A percentile compares a stretch with the other conserved stretches of the same genome.
Conservation (phyloP, 2,113 vertebrate species). For the Indri indri region DNA sequence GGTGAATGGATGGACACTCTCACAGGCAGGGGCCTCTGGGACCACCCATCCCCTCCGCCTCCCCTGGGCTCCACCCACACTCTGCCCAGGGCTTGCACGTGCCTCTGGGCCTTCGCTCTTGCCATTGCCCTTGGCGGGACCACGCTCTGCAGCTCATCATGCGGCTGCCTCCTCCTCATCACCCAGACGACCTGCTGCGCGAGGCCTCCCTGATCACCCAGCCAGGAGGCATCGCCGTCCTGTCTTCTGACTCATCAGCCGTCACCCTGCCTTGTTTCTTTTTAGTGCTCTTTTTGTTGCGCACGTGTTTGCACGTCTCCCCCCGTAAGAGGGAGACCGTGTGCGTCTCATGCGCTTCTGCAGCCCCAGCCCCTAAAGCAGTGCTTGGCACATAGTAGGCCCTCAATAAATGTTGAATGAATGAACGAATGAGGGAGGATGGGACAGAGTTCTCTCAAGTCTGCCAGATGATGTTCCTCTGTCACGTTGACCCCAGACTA, state of each 20-base stretch:
- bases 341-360: not conserved
- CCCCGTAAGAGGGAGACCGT: fast-evolving
- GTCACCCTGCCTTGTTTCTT: not conserved
- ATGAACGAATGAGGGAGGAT: fast-evolving
- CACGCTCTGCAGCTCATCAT: not conserved
- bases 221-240: not conserved
- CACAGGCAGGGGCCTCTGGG: too few relatives aligned
- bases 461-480: not conserved
- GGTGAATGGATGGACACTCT: not conserved
- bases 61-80: not conserved
- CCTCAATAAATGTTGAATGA: fast-evolving
- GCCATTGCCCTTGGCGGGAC: not conserved
- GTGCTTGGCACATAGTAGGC: fast-evolving
- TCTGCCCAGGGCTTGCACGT: not conserved
- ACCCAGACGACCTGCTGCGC: not conserved
- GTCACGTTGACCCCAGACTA: not conserved
- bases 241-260: not conserved
- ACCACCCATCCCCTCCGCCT: not conserved
- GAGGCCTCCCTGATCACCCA: not conserved
- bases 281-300: not conserved
- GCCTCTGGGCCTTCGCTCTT: not conserved
- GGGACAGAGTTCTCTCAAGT: not conserved
- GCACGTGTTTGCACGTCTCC: not conserved
- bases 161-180: not conserved
- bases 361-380: fast-evolving